Conservation (phyloP, 2,797 vertebrate genomes). For the Delichon dasypus region DNA sequence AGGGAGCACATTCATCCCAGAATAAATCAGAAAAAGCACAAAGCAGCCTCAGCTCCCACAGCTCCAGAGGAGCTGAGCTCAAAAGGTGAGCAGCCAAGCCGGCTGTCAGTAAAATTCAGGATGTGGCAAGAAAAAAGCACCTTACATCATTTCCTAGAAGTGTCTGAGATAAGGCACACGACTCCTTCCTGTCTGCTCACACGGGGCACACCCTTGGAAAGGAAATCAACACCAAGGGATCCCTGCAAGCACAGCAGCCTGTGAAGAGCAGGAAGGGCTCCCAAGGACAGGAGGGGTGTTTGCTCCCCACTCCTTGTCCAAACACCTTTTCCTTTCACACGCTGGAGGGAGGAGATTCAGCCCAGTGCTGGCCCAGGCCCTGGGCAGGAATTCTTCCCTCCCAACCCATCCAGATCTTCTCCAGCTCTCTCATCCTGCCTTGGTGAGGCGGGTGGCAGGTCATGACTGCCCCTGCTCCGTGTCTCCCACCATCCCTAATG, state of each 20-base stretch:
- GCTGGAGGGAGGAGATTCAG: background rate
- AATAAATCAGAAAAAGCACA: background rate
- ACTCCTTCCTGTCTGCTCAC: background rate
- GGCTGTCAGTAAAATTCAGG: background rate
- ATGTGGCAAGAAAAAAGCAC: background rate
- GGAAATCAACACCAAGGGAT: fast-evolving
- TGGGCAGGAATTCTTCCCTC: background rate
- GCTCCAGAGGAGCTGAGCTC: background rate
- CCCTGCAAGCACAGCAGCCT: background rate
- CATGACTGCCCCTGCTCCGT: fast-evolving
- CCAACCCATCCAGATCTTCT: background rate
- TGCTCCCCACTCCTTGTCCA: too few species aligned
- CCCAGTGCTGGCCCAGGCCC: background rate
- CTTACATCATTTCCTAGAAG: conserved; percentile 34
- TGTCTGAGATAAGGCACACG: background rate
- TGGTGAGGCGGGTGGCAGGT: fast-evolving
- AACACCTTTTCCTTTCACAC: background rate
- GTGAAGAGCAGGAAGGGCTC: background rate
- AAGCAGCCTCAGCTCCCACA: background rate
- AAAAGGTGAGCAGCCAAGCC: background rate
- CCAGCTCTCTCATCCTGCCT: background rate
- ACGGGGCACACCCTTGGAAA: background rate
- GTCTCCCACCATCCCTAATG: fast-evolving
- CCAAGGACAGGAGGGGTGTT: background rate
- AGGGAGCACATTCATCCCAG: background rate